phyloP scores from a whole-genome alignment of 2,797 vertebrate genomes.

The Forpus xanthops region DNA sequence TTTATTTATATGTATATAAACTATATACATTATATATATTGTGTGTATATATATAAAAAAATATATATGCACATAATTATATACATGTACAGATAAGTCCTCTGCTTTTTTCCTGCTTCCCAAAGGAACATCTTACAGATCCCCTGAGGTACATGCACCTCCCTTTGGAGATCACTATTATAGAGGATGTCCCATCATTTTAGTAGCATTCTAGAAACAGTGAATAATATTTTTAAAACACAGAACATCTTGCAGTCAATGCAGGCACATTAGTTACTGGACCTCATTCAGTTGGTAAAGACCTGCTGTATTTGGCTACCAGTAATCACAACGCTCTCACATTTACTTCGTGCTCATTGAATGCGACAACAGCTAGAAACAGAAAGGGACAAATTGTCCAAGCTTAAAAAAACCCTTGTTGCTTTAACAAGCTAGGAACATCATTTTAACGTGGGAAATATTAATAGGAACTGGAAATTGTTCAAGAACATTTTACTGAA shows the following conservation, averaged over 20 bases:
- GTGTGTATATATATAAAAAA: neutral
- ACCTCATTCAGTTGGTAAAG: neutral
- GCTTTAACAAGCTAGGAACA: conserved; percentile 10
- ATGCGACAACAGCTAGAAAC: neutral
- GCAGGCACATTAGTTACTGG: neutral
- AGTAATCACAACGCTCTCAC: neutral
- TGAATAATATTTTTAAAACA: neutral
- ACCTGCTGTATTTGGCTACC: neutral
- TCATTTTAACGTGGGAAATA: conserved; percentile 50
- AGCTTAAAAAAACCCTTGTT: neutral
- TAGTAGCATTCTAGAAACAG: neutral
- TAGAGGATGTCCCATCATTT: neutral
- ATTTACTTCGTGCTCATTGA: neutral
- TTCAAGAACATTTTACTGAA: conserved; percentile 57
- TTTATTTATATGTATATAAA: neutral
- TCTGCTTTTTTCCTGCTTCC: neutral
- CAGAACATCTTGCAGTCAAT: neutral
- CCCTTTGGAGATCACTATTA: neutral
- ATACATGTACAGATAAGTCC: neutral
- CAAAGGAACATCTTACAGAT: neutral
- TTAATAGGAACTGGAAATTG: conserved; percentile 62
- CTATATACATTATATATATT: neutral
- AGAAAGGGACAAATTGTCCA: conserved; percentile 43
- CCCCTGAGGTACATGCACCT: neutral
- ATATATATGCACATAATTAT: neutral